Conservation (phyloP, 2,113 vertebrate species). For the Heterotis niloticus region DNA sequence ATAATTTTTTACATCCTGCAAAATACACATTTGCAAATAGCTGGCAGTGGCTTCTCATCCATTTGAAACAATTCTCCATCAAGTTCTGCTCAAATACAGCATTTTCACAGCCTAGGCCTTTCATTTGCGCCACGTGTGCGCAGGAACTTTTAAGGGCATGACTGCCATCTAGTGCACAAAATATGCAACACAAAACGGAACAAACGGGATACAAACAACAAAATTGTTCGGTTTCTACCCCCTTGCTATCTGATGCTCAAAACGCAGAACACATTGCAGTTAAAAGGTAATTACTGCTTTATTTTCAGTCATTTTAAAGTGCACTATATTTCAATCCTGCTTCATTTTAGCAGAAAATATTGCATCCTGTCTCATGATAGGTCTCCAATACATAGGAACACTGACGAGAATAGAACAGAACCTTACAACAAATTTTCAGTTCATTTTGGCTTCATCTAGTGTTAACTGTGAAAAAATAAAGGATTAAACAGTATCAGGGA, state of each 20-base stretch:
- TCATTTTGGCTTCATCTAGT: background rate
- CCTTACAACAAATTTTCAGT: background rate
- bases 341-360: background rate
- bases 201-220: too few species aligned
- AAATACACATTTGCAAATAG: too few species aligned
- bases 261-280: background rate
- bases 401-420: background rate
- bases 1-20: too few species aligned
- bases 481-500: background rate
- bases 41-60: too few species aligned
- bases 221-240: background rate
- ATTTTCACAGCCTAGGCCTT: too few species aligned
- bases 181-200: background rate
- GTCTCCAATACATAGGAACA: too few species aligned
- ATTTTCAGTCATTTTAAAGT: too few species aligned
- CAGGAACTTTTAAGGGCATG: background rate
- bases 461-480: background rate
- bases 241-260: too few species aligned
- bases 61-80: too few species aligned
- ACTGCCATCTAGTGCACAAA: conserved; percentile 11
- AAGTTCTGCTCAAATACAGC: too few species aligned
- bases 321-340: too few species aligned
- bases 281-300: background rate
- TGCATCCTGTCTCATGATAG: background rate
- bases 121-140: too few species aligned